Evolutionary conservation across 1,140 invertebrate species (phyloP), one percentile per base, ranked within the genome.

Genomic region (Neelides sp.): DNA sequence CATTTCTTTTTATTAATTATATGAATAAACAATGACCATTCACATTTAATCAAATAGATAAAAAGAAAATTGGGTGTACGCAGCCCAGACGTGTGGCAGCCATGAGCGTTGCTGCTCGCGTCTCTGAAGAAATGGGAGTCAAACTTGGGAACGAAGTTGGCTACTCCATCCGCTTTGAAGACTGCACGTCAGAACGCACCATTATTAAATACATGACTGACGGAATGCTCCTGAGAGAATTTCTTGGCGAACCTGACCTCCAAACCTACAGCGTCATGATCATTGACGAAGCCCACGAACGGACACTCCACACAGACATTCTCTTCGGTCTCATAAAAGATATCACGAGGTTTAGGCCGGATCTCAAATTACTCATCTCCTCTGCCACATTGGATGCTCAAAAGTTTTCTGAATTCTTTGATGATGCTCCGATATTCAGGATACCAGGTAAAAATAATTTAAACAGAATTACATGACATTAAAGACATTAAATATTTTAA

Each of bases 151-250:
- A 75, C 62, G 69, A 82, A 71, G 81, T 85, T 46, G 82, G 82
- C 7, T 85, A 85, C 66, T 78, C 76, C 57, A 84, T 85, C 56
- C 66, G 83, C 54, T 85, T 85, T 73, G 83, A 85, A 66, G 82
- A 85, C 64, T 83, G 80, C 63, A 83, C 82, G 3, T 80, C 78
- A 19, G 79, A 82, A 61, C 67, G 77, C 45, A 78, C 78, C 19
- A 63, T 78, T 4, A 79, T 99, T n/a, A 98, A 98, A 70, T 99
- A 99, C 63, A 98, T 99, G 94, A 99, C 96, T 35, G 96, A 99
- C 72, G 96, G 96, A 65, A 98, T 96, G 63, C 67, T 99, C 37
- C 82, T 98, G 41, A 73, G 95, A 64, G 96, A 99, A 72, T 98
- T 98, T 69, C 73, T 99, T 2, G 86, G 87, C 49, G 95, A 99